Conservation (phyloP, 1,140 invertebrate species). For the Drosophila mojavensis region DNA sequence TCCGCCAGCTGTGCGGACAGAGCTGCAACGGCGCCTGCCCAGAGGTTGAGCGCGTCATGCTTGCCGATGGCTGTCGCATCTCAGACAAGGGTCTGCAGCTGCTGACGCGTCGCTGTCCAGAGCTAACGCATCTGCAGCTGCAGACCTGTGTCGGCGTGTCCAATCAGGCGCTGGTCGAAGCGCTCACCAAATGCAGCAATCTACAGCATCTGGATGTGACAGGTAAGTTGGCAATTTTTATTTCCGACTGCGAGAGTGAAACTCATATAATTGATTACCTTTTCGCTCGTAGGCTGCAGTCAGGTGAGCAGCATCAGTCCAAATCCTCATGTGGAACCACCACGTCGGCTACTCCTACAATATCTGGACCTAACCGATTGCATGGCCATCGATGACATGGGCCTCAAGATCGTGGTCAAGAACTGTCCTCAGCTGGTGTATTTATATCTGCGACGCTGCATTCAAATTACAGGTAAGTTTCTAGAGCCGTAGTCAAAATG, state of each 20-base stretch:
- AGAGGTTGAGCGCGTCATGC: constrained; percentile 87
- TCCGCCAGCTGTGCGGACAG: constrained; percentile 86
- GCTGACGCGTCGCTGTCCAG: constrained; percentile 89
- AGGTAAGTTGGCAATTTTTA: constrained; percentile 84
- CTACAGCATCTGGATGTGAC: constrained; percentile 90
- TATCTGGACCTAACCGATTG: constrained; percentile 95
- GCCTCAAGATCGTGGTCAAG: constrained; percentile 91
- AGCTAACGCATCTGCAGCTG: constrained; percentile 89
- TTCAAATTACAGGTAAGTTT: constrained; percentile 90
- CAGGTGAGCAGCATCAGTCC: constrained; percentile 89
- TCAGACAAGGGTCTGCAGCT: constrained; percentile 90
- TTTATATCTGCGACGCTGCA: constrained; percentile 94
- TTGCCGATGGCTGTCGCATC: constrained; percentile 90
- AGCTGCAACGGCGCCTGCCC: constrained; percentile 86
- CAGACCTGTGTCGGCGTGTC: constrained; percentile 88
- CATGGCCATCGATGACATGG: constrained; percentile 91
- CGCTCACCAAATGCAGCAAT: constrained; percentile 87
- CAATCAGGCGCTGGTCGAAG: constrained; percentile 81
- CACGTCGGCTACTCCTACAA: constrained; percentile 87
- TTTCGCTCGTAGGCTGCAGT: constrained; percentile 86
- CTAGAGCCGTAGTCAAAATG: not conserved
- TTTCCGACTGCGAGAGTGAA: not conserved
- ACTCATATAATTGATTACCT: not conserved
- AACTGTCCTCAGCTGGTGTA: constrained; percentile 94
- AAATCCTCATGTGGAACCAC: constrained; percentile 87